phyloP scores from a whole-genome alignment of 2,888 invertebrate species.

The Nomada fabriciana region DNA sequence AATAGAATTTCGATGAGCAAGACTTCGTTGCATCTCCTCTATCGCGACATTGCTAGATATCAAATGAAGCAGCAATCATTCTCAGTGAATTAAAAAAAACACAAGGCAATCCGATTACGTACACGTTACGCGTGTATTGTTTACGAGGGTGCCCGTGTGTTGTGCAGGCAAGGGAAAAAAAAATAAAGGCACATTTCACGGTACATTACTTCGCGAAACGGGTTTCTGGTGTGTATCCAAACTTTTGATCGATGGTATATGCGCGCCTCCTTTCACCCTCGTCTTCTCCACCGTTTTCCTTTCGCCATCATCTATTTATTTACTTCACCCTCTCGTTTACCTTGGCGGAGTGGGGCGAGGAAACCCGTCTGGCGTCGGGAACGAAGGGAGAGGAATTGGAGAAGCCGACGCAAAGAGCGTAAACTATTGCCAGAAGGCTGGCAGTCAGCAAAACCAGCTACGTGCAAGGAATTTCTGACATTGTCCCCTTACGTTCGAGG shows the following conservation, averaged over 20 bases:
- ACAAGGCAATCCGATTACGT: neutral
- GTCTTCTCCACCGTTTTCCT: neutral
- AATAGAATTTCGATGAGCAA: neutral
- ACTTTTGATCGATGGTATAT: slow-evolving; percentile 35
- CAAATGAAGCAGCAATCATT: neutral
- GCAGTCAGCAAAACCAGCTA: slow-evolving; percentile 45
- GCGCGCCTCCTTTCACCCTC: slow-evolving; percentile 4
- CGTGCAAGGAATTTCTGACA: slow-evolving; percentile 54
- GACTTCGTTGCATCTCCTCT: neutral
- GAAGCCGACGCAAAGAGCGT: slow-evolving; percentile 13
- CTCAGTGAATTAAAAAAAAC: neutral
- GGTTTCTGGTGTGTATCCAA: slow-evolving; percentile 31
- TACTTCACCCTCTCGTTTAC: neutral
- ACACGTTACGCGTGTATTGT: neutral
- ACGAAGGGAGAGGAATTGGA: neutral
- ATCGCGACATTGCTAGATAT: neutral
- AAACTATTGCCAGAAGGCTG: slow-evolving; percentile 30
- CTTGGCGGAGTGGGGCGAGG: neutral
- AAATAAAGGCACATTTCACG: slow-evolving; percentile 20
- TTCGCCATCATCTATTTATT: slow-evolving; percentile 47
- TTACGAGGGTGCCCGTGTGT: neutral
- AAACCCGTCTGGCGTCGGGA: neutral
- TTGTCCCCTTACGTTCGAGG: neutral
- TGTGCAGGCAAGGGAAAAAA: neutral
- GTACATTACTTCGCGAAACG: slow-evolving; percentile 27